Evolutionary conservation across 2,113 vertebrate species (phyloP).

Genomic region (Zosterops hypoxanthus): DNA sequence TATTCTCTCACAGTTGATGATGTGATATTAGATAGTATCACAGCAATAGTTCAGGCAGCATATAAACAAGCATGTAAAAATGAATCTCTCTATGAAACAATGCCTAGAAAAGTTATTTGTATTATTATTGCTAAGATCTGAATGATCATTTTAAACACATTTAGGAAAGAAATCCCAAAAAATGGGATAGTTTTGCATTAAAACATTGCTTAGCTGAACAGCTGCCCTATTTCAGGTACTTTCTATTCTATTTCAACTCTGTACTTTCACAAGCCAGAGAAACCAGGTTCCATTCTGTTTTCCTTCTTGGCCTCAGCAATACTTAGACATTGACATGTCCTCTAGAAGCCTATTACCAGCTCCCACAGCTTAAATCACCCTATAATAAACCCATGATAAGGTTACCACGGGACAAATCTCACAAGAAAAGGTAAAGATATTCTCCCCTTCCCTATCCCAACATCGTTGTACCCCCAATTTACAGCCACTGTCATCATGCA

Average conservation of each 20-base stretch:
- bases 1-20: not conserved
- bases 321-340: not conserved
- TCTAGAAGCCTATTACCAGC: not conserved
- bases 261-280: not conserved
- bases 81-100: not conserved
- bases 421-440: not conserved
- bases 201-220: not conserved
- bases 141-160: not conserved
- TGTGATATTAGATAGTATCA: not conserved
- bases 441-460: not conserved
- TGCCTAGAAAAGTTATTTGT: not conserved
- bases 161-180: not conserved
- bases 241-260: not conserved
- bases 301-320: not conserved
- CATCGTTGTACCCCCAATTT: not conserved
- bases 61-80: not conserved
- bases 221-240: not conserved
- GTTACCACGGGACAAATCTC: not conserved
- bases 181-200: not conserved
- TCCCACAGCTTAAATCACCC: not conserved
- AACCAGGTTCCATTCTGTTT: not conserved
- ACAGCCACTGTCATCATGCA: not conserved
- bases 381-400: not conserved
- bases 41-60: not conserved
- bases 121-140: not conserved